These are phyloP conservation scores for Pipra filicauda DNA, from an alignment of 2,113 vertebrate species.

Conservation along the genomic window DNA sequence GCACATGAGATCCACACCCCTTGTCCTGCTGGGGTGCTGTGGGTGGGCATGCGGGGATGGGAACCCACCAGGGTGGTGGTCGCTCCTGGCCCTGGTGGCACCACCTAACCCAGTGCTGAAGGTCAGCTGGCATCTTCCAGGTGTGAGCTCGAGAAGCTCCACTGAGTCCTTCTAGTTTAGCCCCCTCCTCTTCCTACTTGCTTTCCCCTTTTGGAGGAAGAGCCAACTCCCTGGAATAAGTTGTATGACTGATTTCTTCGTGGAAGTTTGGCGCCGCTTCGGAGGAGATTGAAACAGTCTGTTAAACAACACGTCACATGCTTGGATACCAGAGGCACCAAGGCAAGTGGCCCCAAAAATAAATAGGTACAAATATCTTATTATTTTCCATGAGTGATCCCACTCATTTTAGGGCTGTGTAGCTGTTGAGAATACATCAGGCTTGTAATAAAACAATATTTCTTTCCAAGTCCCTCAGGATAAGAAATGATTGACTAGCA, in stretches of 20 bases:
- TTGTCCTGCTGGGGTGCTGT: neutral
- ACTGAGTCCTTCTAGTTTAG: accelerated
- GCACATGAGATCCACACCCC: accelerated
- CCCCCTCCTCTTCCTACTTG: neutral
- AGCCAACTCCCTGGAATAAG: neutral
- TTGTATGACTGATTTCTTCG: neutral
- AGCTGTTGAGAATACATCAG: neutral
- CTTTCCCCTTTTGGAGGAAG: neutral
- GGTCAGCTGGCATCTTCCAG: neutral
- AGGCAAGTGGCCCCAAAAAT: neutral
- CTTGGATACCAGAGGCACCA: neutral
- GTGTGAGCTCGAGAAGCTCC: neutral
- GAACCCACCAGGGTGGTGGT: neutral
- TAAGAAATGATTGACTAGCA: neutral
- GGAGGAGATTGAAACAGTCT: neutral
- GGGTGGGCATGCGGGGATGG: accelerated
- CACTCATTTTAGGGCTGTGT: neutral
- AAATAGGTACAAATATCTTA: neutral
- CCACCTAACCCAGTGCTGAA: neutral
- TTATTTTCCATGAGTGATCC: neutral
- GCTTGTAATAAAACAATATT: neutral
- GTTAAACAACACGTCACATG: accelerated
- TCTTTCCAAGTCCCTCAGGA: neutral
- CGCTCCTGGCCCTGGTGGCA: neutral
- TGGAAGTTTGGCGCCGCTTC: neutral